These are phyloP conservation scores for Nasua narica DNA, from an alignment of 2,797 vertebrate species.

Conservation along the genomic window DNA sequence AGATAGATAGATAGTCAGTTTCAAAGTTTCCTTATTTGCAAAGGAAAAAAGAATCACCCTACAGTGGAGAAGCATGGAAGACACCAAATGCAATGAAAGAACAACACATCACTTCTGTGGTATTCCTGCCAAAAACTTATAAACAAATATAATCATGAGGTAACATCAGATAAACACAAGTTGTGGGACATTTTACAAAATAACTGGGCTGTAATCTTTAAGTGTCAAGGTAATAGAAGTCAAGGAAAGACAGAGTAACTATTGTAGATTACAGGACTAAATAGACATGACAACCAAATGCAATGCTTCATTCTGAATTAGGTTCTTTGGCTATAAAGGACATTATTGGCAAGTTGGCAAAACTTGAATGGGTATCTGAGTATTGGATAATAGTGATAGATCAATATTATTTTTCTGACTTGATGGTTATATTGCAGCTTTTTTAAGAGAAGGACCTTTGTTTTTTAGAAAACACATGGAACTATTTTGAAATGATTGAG, in stretches of 20 bases:
- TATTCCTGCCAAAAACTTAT: constrained; percentile 16
- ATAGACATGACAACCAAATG: not conserved
- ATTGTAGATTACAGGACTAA: not conserved
- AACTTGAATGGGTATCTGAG: not conserved
- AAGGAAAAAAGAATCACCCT: not conserved
- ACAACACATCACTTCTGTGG: constrained; percentile 23
- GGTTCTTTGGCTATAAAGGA: constrained; percentile 9
- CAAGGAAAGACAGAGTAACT: not conserved
- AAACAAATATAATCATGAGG: constrained; percentile 11
- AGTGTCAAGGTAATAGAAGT: not conserved
- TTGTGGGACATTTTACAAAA: not conserved
- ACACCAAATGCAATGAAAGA: constrained; percentile 6
- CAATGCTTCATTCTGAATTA: not conserved
- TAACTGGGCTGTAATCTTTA: not conserved
- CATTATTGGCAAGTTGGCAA: not conserved
- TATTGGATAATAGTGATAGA: not conserved
- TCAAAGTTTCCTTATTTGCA: not conserved
- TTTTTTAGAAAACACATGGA: not conserved
- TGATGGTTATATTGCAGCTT: not conserved
- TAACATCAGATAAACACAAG: constrained; percentile 37
- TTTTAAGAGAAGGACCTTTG: not conserved
- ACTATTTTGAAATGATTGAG: constrained; percentile 20
- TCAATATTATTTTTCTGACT: not conserved
- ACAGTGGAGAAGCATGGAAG: not conserved
- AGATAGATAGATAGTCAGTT: not conserved